Base-by-base conservation (phyloP, 2,113 vertebrate genomes). In the Ahaetulla prasina region DNA sequence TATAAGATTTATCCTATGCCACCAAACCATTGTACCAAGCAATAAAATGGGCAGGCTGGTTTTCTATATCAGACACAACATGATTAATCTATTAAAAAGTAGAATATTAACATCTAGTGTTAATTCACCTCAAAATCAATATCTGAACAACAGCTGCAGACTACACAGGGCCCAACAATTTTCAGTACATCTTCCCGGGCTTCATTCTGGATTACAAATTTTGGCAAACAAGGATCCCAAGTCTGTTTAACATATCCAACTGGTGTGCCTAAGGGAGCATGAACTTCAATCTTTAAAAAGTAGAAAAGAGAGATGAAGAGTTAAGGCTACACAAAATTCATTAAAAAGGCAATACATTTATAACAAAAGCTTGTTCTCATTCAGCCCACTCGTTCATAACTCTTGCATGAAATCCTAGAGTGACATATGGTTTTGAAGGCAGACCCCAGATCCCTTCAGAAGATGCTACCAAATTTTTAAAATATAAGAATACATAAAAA, bases 191-290 rank as follows among this genome's bases (percentile, higher is more conserved):
- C 97, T 47, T 95, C 97, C 30, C 27, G 94, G 90, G 95, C 97
- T 94, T 98, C 98, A 85, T 99, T 98, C 10, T 98, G 96, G 74
- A 99, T 96, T 30, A 98, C 97, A 93, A 99, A 99, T 94, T 98
- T 99, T 0, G 99, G 99, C 20, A 99, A 95, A 94, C 98, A 98
- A 0, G 97, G 96, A 89, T 99, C 97, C 99, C 99, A 99, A 93
- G 97, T 98, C 94, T 99, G 99, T 52, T 94, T 39, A 89, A 99
- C 93, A 9, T 98, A 99, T 30, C 99, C 99, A 89, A 99, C 92
- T 5, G 98, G 98, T 90, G 97, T 98, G 43, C 99, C 99, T 3
- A 98, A 98, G 74, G 99, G 99, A 0, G 99, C 94, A 68, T 99
- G 98, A 68, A 99, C 96, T 97, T 99, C 98, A 95, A 99, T 93